A percentile compares a stretch with the other conserved stretches of the same genome.
Evolutionary conservation across 2,888 invertebrate genomes (phyloP).

Genomic region (Epinotia brunnichana): DNA sequence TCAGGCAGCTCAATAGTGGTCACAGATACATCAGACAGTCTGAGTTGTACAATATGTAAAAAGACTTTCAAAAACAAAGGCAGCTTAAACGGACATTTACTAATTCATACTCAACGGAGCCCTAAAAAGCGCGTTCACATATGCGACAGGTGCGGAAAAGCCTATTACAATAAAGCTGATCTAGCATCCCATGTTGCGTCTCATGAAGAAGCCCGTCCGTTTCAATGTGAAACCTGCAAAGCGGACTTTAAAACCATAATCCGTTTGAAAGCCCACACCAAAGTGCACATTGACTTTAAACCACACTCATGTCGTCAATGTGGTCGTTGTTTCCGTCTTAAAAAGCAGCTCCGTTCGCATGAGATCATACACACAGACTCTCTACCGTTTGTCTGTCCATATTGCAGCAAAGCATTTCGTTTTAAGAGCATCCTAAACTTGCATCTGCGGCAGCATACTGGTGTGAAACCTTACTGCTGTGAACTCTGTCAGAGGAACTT

Average conservation of each 20-base stretch:
- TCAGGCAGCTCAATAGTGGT: constrained; percentile 50
- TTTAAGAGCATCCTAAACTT: constrained; percentile 87
- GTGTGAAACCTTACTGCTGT: constrained; percentile 88
- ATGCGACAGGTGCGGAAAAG: constrained; percentile 70
- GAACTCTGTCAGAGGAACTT: constrained; percentile 86
- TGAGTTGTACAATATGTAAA: constrained; percentile 64
- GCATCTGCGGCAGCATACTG: constrained; percentile 87
- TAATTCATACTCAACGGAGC: constrained; percentile 78
- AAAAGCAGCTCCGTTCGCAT: constrained; percentile 83
- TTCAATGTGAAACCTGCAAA: constrained; percentile 70
- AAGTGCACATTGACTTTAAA: constrained; percentile 59
- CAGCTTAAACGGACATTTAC: constrained; percentile 78
- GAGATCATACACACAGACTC: constrained; percentile 88
- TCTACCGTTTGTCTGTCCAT: constrained; percentile 87
- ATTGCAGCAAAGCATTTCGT: constrained; percentile 87
- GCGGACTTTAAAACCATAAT: constrained; percentile 60
- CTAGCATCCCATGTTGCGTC: constrained; percentile 59
- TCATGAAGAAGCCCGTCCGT: constrained; percentile 65
- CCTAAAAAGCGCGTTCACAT: constrained; percentile 59
- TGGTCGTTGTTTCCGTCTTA: constrained; percentile 59
- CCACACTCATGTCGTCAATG: constrained; percentile 66
- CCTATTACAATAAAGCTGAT: constrained; percentile 61
- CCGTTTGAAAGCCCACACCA: constrained; percentile 60
- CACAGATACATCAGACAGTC: constrained; percentile 50
- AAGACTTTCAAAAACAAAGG: constrained; percentile 62